These are phyloP conservation scores for Argentina silus DNA, from an alignment of 2,797 vertebrate species.

Conservation along the genomic window DNA sequence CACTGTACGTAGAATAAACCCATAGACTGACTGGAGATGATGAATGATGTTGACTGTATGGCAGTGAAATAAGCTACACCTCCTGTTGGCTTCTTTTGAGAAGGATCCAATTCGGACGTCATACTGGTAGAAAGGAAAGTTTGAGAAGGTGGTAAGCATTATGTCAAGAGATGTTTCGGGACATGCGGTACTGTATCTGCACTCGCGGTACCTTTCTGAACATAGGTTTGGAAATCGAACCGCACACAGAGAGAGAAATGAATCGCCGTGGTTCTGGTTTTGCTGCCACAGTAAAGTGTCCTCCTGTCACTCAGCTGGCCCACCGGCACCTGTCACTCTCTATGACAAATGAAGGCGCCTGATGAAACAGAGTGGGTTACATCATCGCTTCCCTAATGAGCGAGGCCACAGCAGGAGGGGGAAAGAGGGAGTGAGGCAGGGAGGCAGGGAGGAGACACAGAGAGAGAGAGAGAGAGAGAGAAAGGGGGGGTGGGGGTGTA, in stretches of 20 bases:
- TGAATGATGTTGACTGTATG: not conserved
- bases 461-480: not conserved
- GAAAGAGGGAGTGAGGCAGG: not conserved
- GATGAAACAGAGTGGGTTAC: conserved; percentile 71
- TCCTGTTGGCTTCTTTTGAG: not conserved
- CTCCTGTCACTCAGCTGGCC: conserved; percentile 50
- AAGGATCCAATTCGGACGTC: too few relatives aligned
- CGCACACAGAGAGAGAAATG: not conserved
- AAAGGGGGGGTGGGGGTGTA: conserved; percentile 41
- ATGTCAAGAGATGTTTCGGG: too few relatives aligned
- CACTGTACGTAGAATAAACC: not conserved
- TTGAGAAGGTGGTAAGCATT: too few relatives aligned
- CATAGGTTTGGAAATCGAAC: too few relatives aligned
- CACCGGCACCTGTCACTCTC: conserved; percentile 70
- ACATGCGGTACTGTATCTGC: too few relatives aligned
- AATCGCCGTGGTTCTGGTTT: not conserved
- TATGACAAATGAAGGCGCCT: conserved; percentile 70
- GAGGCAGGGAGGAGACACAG: conserved; percentile 37
- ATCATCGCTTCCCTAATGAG: conserved; percentile 76
- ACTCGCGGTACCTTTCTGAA: too few relatives aligned
- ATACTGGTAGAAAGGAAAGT: too few relatives aligned
- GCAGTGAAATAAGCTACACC: not conserved
- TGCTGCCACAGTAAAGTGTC: not conserved
- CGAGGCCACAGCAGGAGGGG: conserved; percentile 66
- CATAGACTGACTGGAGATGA: not conserved